Evolutionary conservation across 2,888 invertebrate species (phyloP).

Genomic region (Pristionchus japonicus): DNA sequence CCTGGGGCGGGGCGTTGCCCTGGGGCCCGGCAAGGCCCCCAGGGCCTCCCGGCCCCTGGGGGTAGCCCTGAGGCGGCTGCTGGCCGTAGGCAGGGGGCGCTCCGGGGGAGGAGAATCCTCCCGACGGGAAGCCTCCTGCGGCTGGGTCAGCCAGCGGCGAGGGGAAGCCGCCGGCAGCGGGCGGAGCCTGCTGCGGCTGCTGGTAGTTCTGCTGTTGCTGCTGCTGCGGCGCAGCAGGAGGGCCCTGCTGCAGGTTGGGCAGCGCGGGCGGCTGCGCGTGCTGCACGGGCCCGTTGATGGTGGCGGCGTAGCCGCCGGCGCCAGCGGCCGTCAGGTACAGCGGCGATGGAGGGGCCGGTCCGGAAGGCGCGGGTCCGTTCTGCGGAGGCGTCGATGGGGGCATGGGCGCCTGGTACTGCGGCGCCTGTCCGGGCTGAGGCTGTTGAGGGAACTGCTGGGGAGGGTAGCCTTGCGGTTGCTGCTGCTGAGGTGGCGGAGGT

Average conservation of each 20-base stretch:
- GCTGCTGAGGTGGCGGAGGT: constrained; percentile 9
- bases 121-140: not conserved
- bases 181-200: constrained; percentile 46
- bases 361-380: constrained; percentile 46
- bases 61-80: constrained; percentile 39
- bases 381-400: constrained; percentile 46
- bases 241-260: constrained; percentile 48
- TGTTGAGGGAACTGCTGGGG: constrained; percentile 43
- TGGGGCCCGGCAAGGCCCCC: constrained; percentile 7
- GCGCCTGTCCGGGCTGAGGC: constrained; percentile 48
- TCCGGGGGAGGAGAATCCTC: constrained; percentile 22
- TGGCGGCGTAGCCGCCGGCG: constrained; percentile 38
- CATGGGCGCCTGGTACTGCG: constrained; percentile 39
- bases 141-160: constrained; percentile 20
- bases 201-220: constrained; percentile 48
- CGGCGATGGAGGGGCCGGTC: constrained; percentile 46
- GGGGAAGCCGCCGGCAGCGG: constrained; percentile 45
- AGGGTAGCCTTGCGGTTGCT: not conserved
- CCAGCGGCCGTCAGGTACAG: constrained; percentile 28
- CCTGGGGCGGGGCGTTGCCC: constrained; percentile 9
- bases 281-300: constrained; percentile 15
- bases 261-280: constrained; percentile 28
- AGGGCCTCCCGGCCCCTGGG: not conserved
- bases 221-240: constrained; percentile 45
- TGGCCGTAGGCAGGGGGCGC: constrained; percentile 47